Evolutionary conservation across 2,888 invertebrate genomes (phyloP).

Genomic region (Ashinkailepas kermadecensis): DNA sequence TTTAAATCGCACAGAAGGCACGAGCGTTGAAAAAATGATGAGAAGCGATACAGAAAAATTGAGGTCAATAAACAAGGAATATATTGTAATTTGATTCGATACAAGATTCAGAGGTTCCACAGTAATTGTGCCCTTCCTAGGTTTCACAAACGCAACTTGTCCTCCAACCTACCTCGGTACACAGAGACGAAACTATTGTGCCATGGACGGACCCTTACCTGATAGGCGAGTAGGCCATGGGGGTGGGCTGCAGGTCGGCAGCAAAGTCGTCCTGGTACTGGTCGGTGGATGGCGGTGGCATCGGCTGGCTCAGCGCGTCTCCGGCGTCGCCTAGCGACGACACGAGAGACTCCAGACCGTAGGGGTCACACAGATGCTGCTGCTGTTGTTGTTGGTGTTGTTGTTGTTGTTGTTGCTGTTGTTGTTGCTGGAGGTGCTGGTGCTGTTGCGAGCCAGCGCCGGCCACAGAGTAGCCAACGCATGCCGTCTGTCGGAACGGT

Average conservation of each 20-base stretch:
- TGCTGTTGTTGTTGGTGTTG: neutral
- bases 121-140: too few relatives aligned
- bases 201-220: neutral
- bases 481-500: neutral
- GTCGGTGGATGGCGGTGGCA: neutral
- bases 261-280: constrained; percentile 13
- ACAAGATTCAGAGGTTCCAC: too few relatives aligned
- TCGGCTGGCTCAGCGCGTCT: neutral
- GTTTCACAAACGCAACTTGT: too few relatives aligned
- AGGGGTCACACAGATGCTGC: constrained; percentile 9
- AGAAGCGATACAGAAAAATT: too few relatives aligned
- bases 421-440: too few relatives aligned
- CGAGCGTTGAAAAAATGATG: too few relatives aligned
- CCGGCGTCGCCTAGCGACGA: neutral
- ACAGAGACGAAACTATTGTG: too few relatives aligned
- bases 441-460: neutral
- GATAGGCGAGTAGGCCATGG: constrained; percentile 7
- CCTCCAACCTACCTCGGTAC: too few relatives aligned
- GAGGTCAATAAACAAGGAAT: too few relatives aligned
- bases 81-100: too few relatives aligned
- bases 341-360: neutral
- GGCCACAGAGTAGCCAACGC: neutral
- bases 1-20: too few relatives aligned
- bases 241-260: neutral
- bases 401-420: too few relatives aligned